Evolutionary conservation across 2,888 invertebrate species (phyloP), one percentile per base, ranked within the genome.

Genomic region (Xanthorhoe designata): DNA sequence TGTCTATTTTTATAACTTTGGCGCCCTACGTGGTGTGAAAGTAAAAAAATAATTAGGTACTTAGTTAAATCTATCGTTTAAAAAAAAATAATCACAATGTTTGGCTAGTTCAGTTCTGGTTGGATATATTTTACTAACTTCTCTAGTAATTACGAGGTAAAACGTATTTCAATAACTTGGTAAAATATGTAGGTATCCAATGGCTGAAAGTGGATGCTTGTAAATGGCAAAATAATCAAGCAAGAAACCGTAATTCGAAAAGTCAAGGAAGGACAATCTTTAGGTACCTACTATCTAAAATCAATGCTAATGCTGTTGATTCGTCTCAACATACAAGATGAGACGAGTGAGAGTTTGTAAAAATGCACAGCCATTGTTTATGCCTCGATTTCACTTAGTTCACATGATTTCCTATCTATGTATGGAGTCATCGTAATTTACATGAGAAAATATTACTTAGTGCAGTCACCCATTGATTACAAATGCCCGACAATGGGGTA

Each of bases 371-470:
- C 81, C 84, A 90, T 90, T 91, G 90, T 88, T 86, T 78, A 75
- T 76, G 81, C 83, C 84, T 87, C 79, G 87, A 87, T 90, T 89
- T 89, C 89, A 86, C 89, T 88, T 55, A 72, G 88, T 90, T 91
- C 91, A 82, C 91, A 90, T 88, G 87, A 88, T 90, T 88, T 89
- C 82, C 82, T 83, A 66, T 61, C 62, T 69, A 69, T 70, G 75
- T 62, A 66, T 51, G 60, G 62, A 59, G 69, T 76, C 80, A 79
- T 77, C 70, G 75, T 77, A 61, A 69, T 67, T 73, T 69, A 66
- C 71, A 69, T 68, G 72, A 64, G 73, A 76, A 71, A 69, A 71
- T 72, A 64, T 61, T 62, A 62, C 61, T 61, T 52, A 38, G 60
- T 24, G 55, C 24, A 51, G 24, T 17, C 24, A 60, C 59, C 60